Percentiles rank a stretch among this genome's conserved stretches.
Conservation (phyloP, 2,113 vertebrate genomes). For the Apteryx mantelli region DNA sequence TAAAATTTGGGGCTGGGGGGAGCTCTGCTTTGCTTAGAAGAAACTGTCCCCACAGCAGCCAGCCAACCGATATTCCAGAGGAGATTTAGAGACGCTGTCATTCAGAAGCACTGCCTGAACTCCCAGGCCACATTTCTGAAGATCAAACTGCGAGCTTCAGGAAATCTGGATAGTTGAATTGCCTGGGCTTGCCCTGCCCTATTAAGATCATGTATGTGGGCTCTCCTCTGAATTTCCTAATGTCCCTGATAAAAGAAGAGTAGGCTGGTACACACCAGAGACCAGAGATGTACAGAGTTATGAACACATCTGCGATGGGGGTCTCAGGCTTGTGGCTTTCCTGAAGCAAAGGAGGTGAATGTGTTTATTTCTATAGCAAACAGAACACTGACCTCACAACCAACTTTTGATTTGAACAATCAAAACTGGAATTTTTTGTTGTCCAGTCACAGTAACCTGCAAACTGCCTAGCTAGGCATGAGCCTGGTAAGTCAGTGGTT, state of each 20-base stretch:
- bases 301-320: not conserved
- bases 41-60: not conserved
- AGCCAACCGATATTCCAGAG: not conserved
- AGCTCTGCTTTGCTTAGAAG: not conserved
- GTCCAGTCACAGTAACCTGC: not conserved
- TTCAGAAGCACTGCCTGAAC: not conserved
- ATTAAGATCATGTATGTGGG: not conserved
- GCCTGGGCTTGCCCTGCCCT: not conserved
- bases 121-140: not conserved
- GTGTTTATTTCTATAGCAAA: not conserved
- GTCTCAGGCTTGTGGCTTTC: not conserved
- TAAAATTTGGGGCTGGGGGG: not conserved
- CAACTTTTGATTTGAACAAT: not conserved
- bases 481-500: not conserved
- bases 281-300: not conserved
- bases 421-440: not conserved
- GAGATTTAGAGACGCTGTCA: not conserved
- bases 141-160: not conserved
- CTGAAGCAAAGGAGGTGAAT: not conserved
- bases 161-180: not conserved
- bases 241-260: not conserved
- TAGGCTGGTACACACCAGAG: not conserved
- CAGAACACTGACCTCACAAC: not conserved
- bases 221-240: not conserved
- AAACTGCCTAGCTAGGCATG: not conserved